phyloP scores from a whole-genome alignment of 2,888 invertebrate genomes.

The Nemapogon koenigi region DNA sequence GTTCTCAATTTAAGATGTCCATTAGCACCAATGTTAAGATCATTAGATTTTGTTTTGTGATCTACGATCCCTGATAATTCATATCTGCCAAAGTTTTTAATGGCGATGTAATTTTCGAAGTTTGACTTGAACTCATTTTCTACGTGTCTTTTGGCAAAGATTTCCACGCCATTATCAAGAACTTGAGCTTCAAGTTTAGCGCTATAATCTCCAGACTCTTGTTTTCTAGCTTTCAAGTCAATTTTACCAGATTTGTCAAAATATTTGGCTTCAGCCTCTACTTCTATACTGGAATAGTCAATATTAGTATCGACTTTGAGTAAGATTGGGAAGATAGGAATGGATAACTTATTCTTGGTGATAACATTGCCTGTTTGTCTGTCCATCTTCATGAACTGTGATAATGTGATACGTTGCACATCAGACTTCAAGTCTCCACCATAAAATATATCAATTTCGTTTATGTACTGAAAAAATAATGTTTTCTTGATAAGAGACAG shows the following conservation, averaged over 20 bases:
- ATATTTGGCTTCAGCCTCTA: constrained; percentile 64
- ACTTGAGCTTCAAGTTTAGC: constrained; percentile 32
- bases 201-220: constrained; percentile 45
- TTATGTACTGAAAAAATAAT: constrained; percentile 24
- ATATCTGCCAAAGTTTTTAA: constrained; percentile 68
- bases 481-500: not conserved
- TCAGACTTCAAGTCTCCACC: constrained; percentile 67
- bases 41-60: constrained; percentile 60
- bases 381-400: constrained; percentile 43
- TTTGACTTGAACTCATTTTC: constrained; percentile 66
- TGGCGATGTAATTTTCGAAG: constrained; percentile 62
- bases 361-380: constrained; percentile 36
- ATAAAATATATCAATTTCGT: constrained; percentile 64
- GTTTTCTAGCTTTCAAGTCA: constrained; percentile 60
- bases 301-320: constrained; percentile 62
- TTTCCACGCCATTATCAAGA: constrained; percentile 41
- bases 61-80: constrained; percentile 65
- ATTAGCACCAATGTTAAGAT: constrained; percentile 61
- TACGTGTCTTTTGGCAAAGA: constrained; percentile 64
- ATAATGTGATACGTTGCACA: constrained; percentile 58
- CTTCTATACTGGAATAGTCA: constrained; percentile 60
- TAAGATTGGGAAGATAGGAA: constrained; percentile 35
- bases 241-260: constrained; percentile 67
- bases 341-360: constrained; percentile 16
- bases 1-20: constrained; percentile 56